These are phyloP conservation scores for Herpetotheres cachinnans DNA, from an alignment of 2,113 vertebrate genomes.

Conservation along the genomic window DNA sequence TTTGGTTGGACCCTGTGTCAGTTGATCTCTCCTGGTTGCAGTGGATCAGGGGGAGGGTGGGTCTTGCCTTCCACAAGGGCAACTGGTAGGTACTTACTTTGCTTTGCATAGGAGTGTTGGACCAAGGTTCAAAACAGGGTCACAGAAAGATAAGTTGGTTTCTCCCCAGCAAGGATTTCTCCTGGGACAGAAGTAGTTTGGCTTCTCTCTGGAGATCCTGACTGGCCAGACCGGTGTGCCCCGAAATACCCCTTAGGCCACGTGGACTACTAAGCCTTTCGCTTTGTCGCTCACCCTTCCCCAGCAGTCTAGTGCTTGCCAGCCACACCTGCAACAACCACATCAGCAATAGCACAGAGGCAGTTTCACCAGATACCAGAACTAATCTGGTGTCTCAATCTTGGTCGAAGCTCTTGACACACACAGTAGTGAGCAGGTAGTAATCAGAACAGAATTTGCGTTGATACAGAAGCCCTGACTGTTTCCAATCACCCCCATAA, in stretches of 20 bases:
- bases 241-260: not conserved
- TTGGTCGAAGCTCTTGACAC: not conserved
- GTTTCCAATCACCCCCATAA: not conserved
- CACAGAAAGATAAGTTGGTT: not conserved
- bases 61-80: not conserved
- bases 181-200: not conserved
- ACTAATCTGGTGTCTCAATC: not conserved
- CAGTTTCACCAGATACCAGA: not conserved
- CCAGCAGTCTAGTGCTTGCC: not conserved
- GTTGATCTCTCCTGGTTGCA: not conserved
- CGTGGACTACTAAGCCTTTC: not conserved
- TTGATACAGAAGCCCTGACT: not conserved
- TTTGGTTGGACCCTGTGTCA: not conserved
- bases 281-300: not conserved
- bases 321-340: not conserved
- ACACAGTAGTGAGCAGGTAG: not conserved
- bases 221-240: not conserved
- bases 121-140: not conserved
- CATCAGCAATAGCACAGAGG: not conserved
- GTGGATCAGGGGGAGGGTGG: not conserved
- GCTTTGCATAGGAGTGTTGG: not conserved
- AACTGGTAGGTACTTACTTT: not conserved
- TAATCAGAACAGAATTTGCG: not conserved
- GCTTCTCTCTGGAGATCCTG: not conserved
- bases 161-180: not conserved